Conservation (phyloP, 2,113 vertebrate genomes). For the Empidonax traillii region DNA sequence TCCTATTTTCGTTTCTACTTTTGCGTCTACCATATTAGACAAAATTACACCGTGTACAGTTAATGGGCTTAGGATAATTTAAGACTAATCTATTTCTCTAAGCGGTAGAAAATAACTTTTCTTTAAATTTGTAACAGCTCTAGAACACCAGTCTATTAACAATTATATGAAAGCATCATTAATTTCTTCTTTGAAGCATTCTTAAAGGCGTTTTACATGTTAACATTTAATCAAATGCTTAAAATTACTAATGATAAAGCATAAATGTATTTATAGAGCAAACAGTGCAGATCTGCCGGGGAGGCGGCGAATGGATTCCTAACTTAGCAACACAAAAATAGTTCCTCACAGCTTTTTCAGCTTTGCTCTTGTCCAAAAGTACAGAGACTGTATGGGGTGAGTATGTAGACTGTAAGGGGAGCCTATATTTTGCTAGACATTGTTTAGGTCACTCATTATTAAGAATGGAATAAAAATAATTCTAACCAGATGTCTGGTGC, state of each 20-base stretch:
- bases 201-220: neutral
- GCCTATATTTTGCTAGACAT: neutral
- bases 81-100: neutral
- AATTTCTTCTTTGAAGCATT: neutral
- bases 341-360: neutral
- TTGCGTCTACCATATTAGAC: neutral
- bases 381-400: neutral
- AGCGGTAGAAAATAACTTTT: neutral
- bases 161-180: neutral
- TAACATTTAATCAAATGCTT: neutral
- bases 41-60: neutral
- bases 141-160: neutral
- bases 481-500: neutral
- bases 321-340: neutral
- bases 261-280: neutral
- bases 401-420: neutral
- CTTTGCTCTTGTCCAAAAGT: neutral
- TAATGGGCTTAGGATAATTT: neutral
- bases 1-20: neutral
- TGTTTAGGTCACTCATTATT: neutral
- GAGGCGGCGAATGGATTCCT: accelerated
- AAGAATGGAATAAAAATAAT: neutral
- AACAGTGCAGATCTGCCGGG: accelerated
- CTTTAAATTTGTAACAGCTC: neutral
- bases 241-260: neutral